Evolutionary conservation across 2,888 invertebrate genomes (phyloP).

Genomic region (Lomographa bimaculata): DNA sequence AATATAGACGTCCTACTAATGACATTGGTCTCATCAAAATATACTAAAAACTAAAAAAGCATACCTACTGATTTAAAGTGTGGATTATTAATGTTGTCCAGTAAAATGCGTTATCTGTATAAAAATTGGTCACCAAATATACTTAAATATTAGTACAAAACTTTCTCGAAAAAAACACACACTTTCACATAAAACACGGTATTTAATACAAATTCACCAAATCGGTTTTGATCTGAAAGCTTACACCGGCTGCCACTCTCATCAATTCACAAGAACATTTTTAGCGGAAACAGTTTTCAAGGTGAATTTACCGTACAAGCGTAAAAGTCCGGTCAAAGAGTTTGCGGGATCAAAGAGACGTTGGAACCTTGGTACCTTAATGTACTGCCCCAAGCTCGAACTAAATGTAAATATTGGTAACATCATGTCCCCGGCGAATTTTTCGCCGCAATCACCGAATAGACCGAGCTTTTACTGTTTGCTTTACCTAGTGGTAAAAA

Average conservation of each 20-base stretch:
- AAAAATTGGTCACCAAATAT: too few species aligned
- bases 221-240: too few species aligned
- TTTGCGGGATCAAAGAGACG: conserved; percentile 51
- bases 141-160: too few species aligned
- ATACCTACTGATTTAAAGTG: too few species aligned
- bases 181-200: too few species aligned
- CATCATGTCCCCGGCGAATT: conserved; percentile 37
- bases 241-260: conserved; percentile 12
- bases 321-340: conserved; percentile 55
- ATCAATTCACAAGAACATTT: conserved; percentile 38
- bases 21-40: too few species aligned
- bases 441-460: conserved; percentile 34
- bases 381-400: conserved; percentile 40
- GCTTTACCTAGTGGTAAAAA: conserved; percentile 17
- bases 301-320: conserved; percentile 51
- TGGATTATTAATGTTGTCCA: too few species aligned
- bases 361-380: conserved; percentile 37
- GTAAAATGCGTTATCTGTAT: too few species aligned
- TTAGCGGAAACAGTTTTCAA: conserved; percentile 45
- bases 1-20: too few species aligned
- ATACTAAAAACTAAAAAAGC: too few species aligned
- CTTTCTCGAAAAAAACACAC: too few species aligned
- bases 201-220: too few species aligned
- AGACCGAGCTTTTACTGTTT: conserved; percentile 21
- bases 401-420: conserved; percentile 53